These are phyloP conservation scores for Salvelinus sp. DNA, from an alignment of 2,113 vertebrate species.

Conservation along the genomic window DNA sequence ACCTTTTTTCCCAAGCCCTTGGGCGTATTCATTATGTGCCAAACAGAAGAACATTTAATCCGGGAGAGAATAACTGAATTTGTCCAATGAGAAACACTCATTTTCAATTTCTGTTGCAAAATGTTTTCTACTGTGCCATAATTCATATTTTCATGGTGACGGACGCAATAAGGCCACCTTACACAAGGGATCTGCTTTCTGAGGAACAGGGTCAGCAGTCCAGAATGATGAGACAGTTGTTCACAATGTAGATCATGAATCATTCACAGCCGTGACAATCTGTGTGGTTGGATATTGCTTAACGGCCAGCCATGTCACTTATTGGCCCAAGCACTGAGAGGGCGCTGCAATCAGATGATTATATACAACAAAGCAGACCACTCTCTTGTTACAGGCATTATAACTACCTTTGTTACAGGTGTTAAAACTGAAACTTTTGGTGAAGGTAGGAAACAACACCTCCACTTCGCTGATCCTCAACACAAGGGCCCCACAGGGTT, in stretches of 20 bases:
- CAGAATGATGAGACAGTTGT: neutral
- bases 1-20: neutral
- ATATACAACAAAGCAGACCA: neutral
- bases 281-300: neutral
- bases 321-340: neutral
- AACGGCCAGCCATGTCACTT: neutral
- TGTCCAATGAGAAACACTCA: too few species aligned
- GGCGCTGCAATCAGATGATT: neutral
- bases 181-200: neutral
- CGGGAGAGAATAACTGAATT: too few species aligned
- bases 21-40: too few species aligned
- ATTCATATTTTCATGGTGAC: neutral
- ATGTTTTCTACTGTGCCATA: too few species aligned
- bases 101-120: too few species aligned
- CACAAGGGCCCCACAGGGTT: too few species aligned
- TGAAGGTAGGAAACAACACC: too few species aligned
- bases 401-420: too few species aligned
- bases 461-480: too few species aligned
- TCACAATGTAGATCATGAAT: neutral
- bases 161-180: neutral
- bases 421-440: too few species aligned
- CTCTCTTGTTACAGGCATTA: neutral
- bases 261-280: neutral
- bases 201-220: neutral
- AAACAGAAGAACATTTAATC: neutral